These are phyloP conservation scores for Rhea pennata DNA, from an alignment of 2,113 vertebrate genomes.

Conservation along the genomic window DNA sequence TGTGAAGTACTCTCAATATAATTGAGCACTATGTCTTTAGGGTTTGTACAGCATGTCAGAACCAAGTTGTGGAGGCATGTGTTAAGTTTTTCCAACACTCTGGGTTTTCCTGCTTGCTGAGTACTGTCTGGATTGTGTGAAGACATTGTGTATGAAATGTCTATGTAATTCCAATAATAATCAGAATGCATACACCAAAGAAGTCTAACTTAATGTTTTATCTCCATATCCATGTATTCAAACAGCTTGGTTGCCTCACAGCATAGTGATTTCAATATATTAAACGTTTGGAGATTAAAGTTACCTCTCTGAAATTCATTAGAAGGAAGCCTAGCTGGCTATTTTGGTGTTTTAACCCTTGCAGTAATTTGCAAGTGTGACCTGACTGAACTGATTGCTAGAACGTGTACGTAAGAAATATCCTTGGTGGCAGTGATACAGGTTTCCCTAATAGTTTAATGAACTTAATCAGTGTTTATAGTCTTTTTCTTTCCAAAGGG, in stretches of 20 bases:
- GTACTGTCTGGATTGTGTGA: neutral
- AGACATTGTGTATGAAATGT: neutral
- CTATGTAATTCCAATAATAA: neutral
- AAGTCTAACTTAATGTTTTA: neutral
- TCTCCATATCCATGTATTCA: neutral
- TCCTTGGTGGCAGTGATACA: fast-evolving
- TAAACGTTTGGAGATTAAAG: neutral
- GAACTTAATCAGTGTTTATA: neutral
- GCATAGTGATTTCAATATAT: neutral
- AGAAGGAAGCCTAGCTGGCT: neutral
- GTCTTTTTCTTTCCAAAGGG: neutral
- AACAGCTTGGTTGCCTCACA: neutral
- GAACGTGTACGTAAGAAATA: neutral
- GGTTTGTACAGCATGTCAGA: neutral
- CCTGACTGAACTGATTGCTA: fast-evolving
- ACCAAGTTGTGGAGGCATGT: neutral
- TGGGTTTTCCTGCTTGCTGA: neutral
- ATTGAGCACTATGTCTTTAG: neutral
- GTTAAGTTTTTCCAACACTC: neutral
- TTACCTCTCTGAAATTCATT: neutral
- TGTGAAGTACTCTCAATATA: neutral
- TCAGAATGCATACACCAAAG: neutral
- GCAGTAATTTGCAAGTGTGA: neutral
- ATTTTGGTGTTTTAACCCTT: too few species aligned
- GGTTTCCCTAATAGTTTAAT: neutral